A percentile compares a stretch with the other conserved stretches of the same genome.
Evolutionary conservation across 2,113 vertebrate genomes (phyloP).

Genomic region (Jaculus jaculus): DNA sequence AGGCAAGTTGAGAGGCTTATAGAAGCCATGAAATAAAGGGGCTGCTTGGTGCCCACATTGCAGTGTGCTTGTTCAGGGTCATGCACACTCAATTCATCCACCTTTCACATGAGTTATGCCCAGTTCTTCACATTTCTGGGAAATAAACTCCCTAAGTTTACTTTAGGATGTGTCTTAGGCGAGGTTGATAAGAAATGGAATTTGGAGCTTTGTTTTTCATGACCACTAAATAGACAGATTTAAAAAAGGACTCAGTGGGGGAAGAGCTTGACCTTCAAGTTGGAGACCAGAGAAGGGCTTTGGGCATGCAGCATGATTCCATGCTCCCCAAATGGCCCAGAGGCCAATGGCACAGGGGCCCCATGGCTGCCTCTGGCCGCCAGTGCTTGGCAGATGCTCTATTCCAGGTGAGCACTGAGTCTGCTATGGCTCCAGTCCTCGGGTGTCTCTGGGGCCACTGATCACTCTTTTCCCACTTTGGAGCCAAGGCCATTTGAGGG

Average conservation of each 20-base stretch:
- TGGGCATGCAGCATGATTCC: background rate
- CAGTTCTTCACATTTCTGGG: background rate
- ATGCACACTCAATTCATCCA: background rate
- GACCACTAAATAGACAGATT: background rate
- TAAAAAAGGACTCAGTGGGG: background rate
- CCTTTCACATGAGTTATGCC: background rate
- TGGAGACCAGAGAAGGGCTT: background rate
- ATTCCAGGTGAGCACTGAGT: background rate
- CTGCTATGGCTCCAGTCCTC: background rate
- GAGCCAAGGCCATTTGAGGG: background rate
- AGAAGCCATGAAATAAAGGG: background rate
- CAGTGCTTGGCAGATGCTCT: background rate
- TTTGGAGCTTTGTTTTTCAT: background rate
- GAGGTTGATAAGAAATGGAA: background rate
- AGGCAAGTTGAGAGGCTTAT: background rate
- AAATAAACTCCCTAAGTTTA: background rate
- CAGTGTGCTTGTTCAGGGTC: background rate
- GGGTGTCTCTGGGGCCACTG: background rate
- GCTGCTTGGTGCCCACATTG: background rate
- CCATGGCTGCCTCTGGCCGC: too few relatives aligned
- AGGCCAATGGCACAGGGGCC: background rate
- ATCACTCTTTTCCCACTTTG: background rate
- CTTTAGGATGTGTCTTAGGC: background rate
- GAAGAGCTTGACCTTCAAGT: background rate
- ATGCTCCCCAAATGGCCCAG: background rate